phyloP scores from a whole-genome alignment of 1,140 invertebrate species.

The Acyrthosiphon pisum region DNA sequence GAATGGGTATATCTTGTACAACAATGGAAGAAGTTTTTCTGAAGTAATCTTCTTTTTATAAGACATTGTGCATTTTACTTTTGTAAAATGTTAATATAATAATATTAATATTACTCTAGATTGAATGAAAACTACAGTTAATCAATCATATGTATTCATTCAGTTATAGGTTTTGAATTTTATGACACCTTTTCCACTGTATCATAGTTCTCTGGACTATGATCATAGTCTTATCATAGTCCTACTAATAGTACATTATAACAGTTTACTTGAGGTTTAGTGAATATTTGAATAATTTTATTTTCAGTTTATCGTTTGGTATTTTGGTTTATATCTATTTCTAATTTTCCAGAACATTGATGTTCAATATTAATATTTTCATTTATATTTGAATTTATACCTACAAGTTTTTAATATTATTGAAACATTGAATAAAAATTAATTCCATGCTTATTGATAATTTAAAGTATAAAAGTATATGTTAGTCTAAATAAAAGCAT shows the following conservation, averaged over 20 bases:
- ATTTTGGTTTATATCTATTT: neutral
- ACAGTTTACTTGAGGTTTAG: neutral
- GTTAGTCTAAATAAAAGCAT: too few relatives aligned
- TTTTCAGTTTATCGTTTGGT: neutral
- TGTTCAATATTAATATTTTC: neutral
- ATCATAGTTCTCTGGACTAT: neutral
- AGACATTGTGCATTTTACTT: neutral
- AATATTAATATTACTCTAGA: neutral
- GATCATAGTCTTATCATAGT: too few relatives aligned
- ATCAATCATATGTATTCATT: neutral
- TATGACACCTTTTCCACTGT: neutral
- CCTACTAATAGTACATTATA: neutral
- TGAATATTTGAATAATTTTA: neutral
- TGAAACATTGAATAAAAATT: too few relatives aligned
- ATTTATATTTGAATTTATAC: too few relatives aligned
- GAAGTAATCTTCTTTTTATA: constrained; percentile 63
- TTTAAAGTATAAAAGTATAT: too few relatives aligned
- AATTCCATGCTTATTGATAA: too few relatives aligned
- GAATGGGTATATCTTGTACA: constrained; percentile 69
- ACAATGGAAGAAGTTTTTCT: constrained; percentile 77
- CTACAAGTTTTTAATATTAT: too few relatives aligned
- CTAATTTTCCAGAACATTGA: neutral
- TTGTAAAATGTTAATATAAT: neutral
- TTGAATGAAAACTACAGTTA: neutral
- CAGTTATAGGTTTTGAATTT: neutral